Percentiles rank a stretch among this genome's conserved stretches.
These are phyloP conservation scores for Gymnocheta viridis DNA, from an alignment of 2,888 invertebrate genomes.

Conservation along the genomic window DNA sequence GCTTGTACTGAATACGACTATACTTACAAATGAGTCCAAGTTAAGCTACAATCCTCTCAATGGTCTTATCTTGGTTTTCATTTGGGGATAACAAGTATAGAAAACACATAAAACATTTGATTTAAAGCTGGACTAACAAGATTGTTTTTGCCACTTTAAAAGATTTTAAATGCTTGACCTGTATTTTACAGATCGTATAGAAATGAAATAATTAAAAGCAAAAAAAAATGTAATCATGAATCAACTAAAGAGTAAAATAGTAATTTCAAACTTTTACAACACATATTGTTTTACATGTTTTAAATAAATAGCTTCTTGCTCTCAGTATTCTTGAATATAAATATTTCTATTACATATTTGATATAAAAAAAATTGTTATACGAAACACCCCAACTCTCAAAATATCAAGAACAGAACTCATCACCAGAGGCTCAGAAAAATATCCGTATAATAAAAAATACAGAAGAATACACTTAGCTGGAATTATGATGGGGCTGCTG, in stretches of 20 bases:
- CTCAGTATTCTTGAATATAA: no score
- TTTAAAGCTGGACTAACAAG: not conserved
- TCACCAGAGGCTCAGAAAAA: not conserved
- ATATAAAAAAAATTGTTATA: no score
- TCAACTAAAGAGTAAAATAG: not conserved
- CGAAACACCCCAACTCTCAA: no score
- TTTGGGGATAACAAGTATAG: not conserved
- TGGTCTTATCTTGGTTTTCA: not conserved
- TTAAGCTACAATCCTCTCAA: not conserved
- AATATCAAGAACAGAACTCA: not conserved
- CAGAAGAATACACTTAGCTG: not conserved
- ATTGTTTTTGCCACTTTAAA: not conserved
- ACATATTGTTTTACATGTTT: not conserved
- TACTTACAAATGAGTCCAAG: not conserved
- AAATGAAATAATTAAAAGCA: constrained; percentile 26
- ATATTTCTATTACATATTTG: no score
- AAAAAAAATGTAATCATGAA: not conserved
- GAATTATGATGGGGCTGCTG: not conserved
- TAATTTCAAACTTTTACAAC: not conserved
- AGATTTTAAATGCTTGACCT: constrained; percentile 31
- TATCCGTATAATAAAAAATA: not conserved
- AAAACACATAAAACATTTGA: not conserved
- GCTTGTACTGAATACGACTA: not conserved
- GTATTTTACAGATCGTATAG: not conserved
- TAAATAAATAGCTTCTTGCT: no score